Percentiles rank a stretch among this genome's conserved stretches.
phyloP scores from a whole-genome alignment of 2,797 vertebrate species.

The Remorina albescens region DNA sequence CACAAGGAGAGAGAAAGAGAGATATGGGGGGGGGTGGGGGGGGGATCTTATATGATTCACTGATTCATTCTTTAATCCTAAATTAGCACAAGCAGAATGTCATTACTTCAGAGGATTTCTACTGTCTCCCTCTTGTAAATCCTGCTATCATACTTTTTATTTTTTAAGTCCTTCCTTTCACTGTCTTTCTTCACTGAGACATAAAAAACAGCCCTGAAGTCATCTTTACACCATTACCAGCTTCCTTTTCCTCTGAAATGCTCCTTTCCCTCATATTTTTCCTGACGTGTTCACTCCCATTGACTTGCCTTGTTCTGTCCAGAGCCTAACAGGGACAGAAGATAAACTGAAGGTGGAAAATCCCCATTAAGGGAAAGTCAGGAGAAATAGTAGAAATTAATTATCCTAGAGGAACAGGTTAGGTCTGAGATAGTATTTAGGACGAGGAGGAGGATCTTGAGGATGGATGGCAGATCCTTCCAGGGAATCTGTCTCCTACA shows the following conservation, averaged over 20 bases:
- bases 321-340: conserved; percentile 9
- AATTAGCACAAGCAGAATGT: conserved; percentile 56
- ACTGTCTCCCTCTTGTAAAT: conserved; percentile 25
- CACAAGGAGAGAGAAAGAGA: neutral
- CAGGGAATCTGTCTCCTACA: conserved; percentile 64
- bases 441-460: conserved; percentile 40
- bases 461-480: conserved; percentile 56
- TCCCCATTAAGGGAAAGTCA: conserved; percentile 5
- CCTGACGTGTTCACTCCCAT: conserved; percentile 32
- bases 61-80: conserved; percentile 53
- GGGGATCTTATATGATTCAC: conserved; percentile 32
- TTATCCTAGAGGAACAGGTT: conserved; percentile 16
- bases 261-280: conserved; percentile 37
- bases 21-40: neutral
- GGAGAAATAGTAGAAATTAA: conserved; percentile 36
- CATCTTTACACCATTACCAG: conserved; percentile 22
- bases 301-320: conserved; percentile 21
- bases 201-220: conserved; percentile 22
- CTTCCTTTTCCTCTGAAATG: conserved; percentile 26
- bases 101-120: conserved; percentile 37
- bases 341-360: conserved; percentile 27
- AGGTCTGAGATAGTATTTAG: conserved; percentile 37
- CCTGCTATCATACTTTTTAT: conserved; percentile 11
- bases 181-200: neutral
- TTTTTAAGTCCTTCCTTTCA: conserved; percentile 6